Evolutionary conservation across 2,888 invertebrate species (phyloP).

Genomic region (Timema podura): DNA sequence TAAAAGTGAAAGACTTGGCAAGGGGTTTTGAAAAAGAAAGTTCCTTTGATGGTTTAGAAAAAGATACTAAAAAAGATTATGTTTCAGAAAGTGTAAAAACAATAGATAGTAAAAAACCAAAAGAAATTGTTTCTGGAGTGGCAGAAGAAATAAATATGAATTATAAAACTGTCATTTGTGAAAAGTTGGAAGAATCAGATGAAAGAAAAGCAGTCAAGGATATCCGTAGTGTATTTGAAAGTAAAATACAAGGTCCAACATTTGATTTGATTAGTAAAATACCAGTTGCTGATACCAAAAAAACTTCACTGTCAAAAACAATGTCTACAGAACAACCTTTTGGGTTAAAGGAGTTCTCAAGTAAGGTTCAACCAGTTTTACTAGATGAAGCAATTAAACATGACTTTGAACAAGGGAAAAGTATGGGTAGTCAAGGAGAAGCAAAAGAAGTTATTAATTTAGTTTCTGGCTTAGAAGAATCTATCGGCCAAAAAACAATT

Average conservation of each 20-base stretch:
- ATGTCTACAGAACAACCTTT: no score
- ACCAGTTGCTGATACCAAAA: neutral
- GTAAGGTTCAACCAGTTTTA: no score
- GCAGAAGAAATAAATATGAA: neutral
- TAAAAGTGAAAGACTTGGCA: neutral
- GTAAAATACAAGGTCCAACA: conserved; percentile 1
- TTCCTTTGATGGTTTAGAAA: neutral
- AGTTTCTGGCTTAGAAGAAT: neutral
- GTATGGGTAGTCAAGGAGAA: neutral
- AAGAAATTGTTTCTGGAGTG: no score
- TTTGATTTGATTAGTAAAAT: neutral
- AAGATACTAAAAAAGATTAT: no score
- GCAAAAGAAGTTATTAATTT: conserved; percentile 8
- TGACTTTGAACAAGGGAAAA: neutral
- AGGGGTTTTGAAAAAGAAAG: conserved; percentile 6
- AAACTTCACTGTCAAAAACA: no score
- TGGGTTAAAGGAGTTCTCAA: no score
- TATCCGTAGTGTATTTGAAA: conserved; percentile 16
- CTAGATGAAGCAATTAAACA: no score
- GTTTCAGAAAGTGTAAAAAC: no score
- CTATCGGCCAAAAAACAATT: conserved; percentile 25
- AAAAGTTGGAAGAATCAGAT: conserved; percentile 9
- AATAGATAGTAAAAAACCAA: no score
- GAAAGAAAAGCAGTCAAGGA: conserved; percentile 17
- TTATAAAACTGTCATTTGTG: conserved; percentile 3